phyloP scores from a whole-genome alignment of 2,888 invertebrate genomes.

The Portevinia maculata region DNA sequence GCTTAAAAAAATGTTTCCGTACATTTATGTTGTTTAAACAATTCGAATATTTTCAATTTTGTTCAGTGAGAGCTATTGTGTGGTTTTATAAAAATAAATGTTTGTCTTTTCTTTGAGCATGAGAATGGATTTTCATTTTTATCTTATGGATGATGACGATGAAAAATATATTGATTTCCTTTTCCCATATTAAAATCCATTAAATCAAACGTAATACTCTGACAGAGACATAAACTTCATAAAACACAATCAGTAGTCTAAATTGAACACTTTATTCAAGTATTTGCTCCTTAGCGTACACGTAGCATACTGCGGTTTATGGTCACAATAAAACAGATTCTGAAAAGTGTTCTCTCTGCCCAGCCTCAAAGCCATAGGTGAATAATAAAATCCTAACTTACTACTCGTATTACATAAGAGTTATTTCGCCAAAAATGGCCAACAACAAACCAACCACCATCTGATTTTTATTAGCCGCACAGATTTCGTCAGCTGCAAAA shows the following conservation, averaged over 20 bases:
- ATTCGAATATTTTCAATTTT: background rate
- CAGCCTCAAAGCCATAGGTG: background rate
- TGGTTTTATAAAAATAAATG: background rate
- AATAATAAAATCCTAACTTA: constrained; percentile 43
- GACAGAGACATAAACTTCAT: constrained; percentile 16
- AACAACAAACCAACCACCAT: background rate
- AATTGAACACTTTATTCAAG: constrained; percentile 14
- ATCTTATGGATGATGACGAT: constrained; percentile 10
- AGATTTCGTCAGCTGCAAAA: constrained; percentile 1
- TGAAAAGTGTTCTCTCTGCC: background rate
- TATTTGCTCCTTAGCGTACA: background rate
- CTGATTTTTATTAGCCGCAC: constrained; percentile 21
- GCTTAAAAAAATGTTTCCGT: too few species aligned
- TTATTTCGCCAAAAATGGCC: constrained; percentile 6
- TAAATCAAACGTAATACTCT: background rate
- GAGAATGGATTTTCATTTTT: too few species aligned
- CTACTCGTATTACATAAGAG: constrained; percentile 32
- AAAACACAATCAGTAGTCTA: constrained; percentile 30
- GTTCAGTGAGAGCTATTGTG: background rate
- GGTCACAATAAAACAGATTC: constrained; percentile 26
- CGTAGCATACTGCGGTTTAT: constrained; percentile 18
- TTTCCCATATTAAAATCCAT: background rate
- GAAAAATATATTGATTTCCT: constrained; percentile 8
- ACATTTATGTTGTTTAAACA: background rate
- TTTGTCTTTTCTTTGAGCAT: background rate